Evolutionary conservation across 2,113 vertebrate genomes (phyloP), one percentile per base, ranked within the genome.

Genomic region (Pseudolaguvia tuberculata): DNA sequence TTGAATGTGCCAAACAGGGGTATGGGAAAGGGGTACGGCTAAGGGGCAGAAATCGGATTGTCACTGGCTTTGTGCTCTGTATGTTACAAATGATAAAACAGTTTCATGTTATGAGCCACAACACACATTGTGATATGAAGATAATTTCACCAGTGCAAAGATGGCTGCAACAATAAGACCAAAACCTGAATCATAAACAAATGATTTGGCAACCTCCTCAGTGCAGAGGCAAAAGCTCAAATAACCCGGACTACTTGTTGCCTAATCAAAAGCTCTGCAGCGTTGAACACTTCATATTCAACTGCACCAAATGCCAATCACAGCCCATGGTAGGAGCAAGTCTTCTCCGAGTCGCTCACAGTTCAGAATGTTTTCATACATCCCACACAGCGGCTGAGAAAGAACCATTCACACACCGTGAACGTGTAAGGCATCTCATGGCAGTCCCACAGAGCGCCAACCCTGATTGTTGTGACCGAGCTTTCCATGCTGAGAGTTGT

Each of bases 381-480:
- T 83, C 82, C 75, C 77, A 78, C 80, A 80, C 82, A 82, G 85
- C 70, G 59, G 78, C 75, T 76, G 61, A 80, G 77, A 84, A 88
- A 84, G 65, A 58, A 47, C 74, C 77, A 81, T 83, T 73, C 69
- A 69, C 75, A 73, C 61, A 80, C 84, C 72, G 76, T 21, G 39
- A 80, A 77, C 35, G 77, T 81, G 81, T 76, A 82, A 84, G 81
- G 84, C 69, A 76, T 84, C 81, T 79, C 76, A 84, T 70, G 59
- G 58, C 68, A 75, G 79, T 57, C 69, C 63, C 53, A 62, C 62
- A 56, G 77, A 75, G 61, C 59, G 65, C 71, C 11, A 81, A 84
- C 66, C 72, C 42, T 8, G 73, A 79, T 58, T 78, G 80, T 56
- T 72, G 56, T 73, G 75, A 78, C 73, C 73, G 51, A 69, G 75